phyloP scores from a whole-genome alignment of 2,888 invertebrate species.

The Drosophila longiperda region DNA sequence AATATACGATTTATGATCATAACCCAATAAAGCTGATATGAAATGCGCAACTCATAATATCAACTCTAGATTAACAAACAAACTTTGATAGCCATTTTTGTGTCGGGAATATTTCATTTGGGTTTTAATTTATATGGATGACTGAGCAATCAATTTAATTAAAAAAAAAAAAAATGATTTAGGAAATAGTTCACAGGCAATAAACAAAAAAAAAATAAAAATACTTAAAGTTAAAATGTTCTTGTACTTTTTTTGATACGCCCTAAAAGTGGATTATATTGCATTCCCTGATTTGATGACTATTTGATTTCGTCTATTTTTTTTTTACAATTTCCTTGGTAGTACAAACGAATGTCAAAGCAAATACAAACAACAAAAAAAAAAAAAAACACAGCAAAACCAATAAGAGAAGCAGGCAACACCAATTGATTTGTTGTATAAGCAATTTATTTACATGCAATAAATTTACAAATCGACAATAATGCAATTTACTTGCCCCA shows the following conservation, averaged over 20 bases:
- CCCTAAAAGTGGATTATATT: constrained; percentile 56
- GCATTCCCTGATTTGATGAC: constrained; percentile 61
- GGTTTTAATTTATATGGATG: neutral
- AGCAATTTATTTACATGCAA: constrained; percentile 78
- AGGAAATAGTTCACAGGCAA: constrained; percentile 4
- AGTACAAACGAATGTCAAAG: constrained; percentile 8
- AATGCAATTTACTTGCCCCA: constrained; percentile 71
- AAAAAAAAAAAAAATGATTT: neutral
- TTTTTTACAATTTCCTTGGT: constrained; percentile 30
- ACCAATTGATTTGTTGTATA: constrained; percentile 71
- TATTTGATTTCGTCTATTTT: constrained; percentile 53
- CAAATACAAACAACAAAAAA: neutral
- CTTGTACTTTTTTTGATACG: constrained; percentile 18
- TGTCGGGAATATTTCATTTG: neutral
- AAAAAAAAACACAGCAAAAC: constrained; percentile 11
- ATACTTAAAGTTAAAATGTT: neutral
- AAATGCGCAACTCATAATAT: constrained; percentile 16
- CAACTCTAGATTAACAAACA: neutral
- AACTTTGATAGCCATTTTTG: neutral
- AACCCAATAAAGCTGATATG: neutral
- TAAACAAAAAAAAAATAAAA: neutral
- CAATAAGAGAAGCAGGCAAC: constrained; percentile 11
- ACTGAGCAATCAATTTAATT: neutral
- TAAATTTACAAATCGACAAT: constrained; percentile 77
- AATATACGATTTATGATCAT: constrained; percentile 23